Percentiles rank a stretch among this genome's conserved stretches.
These are phyloP conservation scores for Tipula lateralis DNA, from an alignment of 2,888 invertebrate genomes.

Conservation along the genomic window DNA sequence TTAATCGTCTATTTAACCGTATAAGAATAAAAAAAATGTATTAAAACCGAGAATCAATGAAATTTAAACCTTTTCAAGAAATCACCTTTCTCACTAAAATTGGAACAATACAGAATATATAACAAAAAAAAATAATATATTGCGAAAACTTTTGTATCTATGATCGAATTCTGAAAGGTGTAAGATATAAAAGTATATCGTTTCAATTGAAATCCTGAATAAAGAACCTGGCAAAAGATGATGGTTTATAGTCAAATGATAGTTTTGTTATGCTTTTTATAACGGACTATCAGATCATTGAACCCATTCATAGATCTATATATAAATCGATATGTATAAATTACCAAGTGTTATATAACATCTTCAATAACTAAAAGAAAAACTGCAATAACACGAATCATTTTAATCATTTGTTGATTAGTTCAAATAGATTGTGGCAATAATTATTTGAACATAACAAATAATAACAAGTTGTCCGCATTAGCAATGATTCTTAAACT, in stretches of 20 bases:
- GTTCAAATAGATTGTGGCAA: background rate
- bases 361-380: background rate
- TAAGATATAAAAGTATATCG: background rate
- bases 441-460: background rate
- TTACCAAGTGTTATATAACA: background rate
- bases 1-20: conserved; percentile 19
- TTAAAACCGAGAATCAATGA: background rate
- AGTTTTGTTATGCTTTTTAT: background rate
- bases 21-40: background rate
- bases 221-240: background rate
- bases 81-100: background rate
- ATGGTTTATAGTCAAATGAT: too few species aligned
- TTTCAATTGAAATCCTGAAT: background rate
- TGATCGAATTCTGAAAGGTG: conserved; percentile 2
- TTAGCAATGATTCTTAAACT: background rate
- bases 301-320: background rate
- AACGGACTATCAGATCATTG: background rate
- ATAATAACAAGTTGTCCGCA: background rate
- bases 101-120: background rate
- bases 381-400: background rate
- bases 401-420: background rate
- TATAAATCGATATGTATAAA: background rate
- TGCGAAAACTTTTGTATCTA: background rate
- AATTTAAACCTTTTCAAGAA: background rate
- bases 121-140: background rate